Conservation (phyloP, 1,140 invertebrate species). For the Bradynema listronoti region DNA sequence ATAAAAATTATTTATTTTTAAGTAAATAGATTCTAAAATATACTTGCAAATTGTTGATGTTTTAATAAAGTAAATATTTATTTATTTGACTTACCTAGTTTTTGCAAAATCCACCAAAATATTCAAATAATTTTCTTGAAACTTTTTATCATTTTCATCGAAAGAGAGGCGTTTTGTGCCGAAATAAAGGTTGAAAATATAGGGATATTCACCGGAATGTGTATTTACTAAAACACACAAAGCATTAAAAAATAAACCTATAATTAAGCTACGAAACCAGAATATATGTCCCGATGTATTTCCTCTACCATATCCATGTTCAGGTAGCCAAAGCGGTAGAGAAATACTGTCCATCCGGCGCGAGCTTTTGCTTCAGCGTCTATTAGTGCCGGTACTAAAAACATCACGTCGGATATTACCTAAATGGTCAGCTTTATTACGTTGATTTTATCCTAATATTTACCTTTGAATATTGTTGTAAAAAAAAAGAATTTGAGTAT, state of each 20-base stretch:
- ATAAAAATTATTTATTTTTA: no score
- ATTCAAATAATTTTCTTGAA: neutral
- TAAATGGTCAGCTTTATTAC: neutral
- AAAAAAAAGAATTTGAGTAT: no score
- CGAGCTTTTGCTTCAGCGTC: neutral
- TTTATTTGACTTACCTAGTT: neutral
- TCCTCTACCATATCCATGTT: neutral
- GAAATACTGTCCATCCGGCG: neutral
- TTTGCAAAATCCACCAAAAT: neutral
- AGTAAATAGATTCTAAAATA: no score
- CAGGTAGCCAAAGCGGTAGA: constrained; percentile 1
- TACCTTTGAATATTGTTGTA: no score
- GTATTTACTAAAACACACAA: neutral
- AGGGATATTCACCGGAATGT: constrained; percentile 1
- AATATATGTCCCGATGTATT: neutral
- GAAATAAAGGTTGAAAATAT: neutral
- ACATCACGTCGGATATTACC: constrained; percentile 9
- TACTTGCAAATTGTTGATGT: no score
- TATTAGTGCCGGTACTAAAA: constrained; percentile 5
- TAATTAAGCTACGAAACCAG: neutral
- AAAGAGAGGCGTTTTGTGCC: neutral
- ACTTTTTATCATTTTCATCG: constrained; percentile 1
- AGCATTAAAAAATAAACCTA: neutral
- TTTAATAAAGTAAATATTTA: no score
- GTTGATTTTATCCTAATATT: neutral